phyloP scores from a whole-genome alignment of 2,113 vertebrate species.

The Cyphomyrus discorhynchus region DNA sequence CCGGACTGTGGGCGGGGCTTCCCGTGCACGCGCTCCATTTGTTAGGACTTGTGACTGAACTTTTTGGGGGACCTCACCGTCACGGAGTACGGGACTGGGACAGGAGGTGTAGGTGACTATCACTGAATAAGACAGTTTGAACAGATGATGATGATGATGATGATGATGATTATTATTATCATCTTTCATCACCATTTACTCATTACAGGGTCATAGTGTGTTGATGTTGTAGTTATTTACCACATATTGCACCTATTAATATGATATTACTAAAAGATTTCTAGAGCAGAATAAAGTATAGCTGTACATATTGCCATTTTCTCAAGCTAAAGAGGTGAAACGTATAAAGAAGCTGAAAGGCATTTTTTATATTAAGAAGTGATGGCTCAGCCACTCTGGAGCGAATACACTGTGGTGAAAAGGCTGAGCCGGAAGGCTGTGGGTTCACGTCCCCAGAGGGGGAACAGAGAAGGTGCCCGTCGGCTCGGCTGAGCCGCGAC shows the following conservation, averaged over 20 bases:
- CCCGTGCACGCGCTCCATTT: conserved; percentile 36
- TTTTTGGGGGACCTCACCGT: background rate
- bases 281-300: background rate
- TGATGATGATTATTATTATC: background rate
- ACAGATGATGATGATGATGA: background rate
- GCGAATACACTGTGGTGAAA: background rate
- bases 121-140: background rate
- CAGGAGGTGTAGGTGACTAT: background rate
- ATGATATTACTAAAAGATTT: background rate
- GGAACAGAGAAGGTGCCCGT: background rate
- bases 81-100: background rate
- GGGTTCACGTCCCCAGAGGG: background rate
- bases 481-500: background rate
- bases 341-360: background rate
- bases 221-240: background rate
- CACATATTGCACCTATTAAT: background rate
- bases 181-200: background rate
- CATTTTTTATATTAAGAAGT: conserved; percentile 2
- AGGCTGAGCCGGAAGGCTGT: background rate
- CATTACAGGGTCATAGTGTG: background rate
- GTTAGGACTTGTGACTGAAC: too few relatives aligned
- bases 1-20: conserved; percentile 31
- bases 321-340: background rate
- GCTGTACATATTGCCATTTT: background rate
- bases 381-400: background rate